A percentile compares a stretch with the other conserved stretches of the same genome.
These are phyloP conservation scores for Musca domestica DNA, from an alignment of 1,140 invertebrate species.

Conservation along the genomic window DNA sequence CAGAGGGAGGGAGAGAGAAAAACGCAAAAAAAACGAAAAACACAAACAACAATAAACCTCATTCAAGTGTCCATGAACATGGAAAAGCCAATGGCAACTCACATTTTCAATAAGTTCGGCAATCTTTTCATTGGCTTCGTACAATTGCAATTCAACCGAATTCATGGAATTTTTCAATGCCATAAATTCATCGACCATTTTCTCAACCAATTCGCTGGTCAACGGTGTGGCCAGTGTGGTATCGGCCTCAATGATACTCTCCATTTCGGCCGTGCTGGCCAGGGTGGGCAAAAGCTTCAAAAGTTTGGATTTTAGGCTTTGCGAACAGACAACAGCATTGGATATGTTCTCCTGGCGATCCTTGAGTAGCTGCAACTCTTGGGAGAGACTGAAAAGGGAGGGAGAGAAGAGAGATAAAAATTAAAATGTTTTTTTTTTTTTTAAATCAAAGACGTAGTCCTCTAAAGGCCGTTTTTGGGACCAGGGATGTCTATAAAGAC, in stretches of 20 bases:
- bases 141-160: slow-evolving; percentile 48
- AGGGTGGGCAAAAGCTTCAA: slow-evolving; percentile 41
- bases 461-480: too few relatives aligned
- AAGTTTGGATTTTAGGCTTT: slow-evolving; percentile 42
- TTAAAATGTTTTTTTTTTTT: too few relatives aligned
- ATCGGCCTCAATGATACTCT: slow-evolving; percentile 44
- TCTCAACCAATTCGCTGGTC: slow-evolving; percentile 39
- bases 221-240: slow-evolving; percentile 31
- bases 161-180: slow-evolving; percentile 42
- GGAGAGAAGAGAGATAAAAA: background rate
- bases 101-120: slow-evolving; percentile 50
- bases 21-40: background rate
- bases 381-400: slow-evolving; percentile 34
- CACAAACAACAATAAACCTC: background rate
- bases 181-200: slow-evolving; percentile 45
- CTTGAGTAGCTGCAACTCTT: slow-evolving; percentile 40
- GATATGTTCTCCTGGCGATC: slow-evolving; percentile 35
- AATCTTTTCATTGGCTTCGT: slow-evolving; percentile 53
- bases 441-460: too few relatives aligned
- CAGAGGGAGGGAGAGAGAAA: background rate
- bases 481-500: too few relatives aligned
- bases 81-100: slow-evolving; percentile 24
- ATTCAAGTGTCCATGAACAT: background rate
- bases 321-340: slow-evolving; percentile 29
- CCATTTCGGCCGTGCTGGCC: slow-evolving; percentile 34